A percentile compares a stretch with the other conserved stretches of the same genome.
Evolutionary conservation across 1,140 invertebrate species (phyloP).

Genomic region (Penaeus vannamei): DNA sequence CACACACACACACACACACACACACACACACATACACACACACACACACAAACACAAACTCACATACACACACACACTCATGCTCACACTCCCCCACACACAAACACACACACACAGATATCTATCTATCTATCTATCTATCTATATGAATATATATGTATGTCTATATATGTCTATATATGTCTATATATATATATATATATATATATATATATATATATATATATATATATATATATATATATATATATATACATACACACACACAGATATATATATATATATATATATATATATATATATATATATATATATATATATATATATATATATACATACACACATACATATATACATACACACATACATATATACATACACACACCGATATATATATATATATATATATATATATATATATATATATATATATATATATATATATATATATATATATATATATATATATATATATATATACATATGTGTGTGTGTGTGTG

Average conservation of each 20-base stretch:
- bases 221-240: not conserved
- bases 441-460: constrained; percentile 34
- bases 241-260: constrained; percentile 8
- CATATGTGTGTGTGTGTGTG: not conserved
- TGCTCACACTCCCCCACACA: too few relatives aligned
- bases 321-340: not conserved
- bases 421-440: constrained; percentile 4
- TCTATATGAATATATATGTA: too few relatives aligned
- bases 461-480: constrained; percentile 21
- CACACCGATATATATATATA: not conserved
- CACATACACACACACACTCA: too few relatives aligned
- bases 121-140: too few relatives aligned
- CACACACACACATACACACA: too few relatives aligned
- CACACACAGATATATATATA: not conserved
- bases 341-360: not conserved
- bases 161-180: too few relatives aligned
- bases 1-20: too few relatives aligned
- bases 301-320: not conserved
- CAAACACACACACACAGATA: too few relatives aligned
- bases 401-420: not conserved
- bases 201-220: not conserved
- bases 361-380: not conserved
- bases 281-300: not conserved
- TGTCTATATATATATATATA: too few relatives aligned
- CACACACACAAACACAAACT: too few relatives aligned